These are phyloP conservation scores for Adelosebastes latens DNA, from an alignment of 2,797 vertebrate species.

Conservation along the genomic window DNA sequence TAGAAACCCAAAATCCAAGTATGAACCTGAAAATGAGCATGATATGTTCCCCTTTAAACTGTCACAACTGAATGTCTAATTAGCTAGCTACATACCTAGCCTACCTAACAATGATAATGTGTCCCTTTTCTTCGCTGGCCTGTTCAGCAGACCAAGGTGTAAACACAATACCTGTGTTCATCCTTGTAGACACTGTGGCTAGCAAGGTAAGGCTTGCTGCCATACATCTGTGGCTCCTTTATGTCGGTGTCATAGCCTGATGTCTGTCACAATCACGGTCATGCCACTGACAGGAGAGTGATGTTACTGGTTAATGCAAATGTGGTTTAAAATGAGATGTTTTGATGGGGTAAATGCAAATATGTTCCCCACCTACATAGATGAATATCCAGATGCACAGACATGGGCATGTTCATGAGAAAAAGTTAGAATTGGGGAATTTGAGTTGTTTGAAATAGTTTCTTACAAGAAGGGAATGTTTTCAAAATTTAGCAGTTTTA, in stretches of 20 bases:
- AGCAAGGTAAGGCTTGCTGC: constrained; percentile 2
- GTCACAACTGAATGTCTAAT: background rate
- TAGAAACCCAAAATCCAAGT: too few relatives aligned
- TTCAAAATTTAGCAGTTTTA: constrained; percentile 14
- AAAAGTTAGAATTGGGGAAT: background rate
- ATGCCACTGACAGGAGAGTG: background rate
- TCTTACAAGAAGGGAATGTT: background rate
- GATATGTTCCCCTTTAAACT: background rate
- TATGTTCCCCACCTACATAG: background rate
- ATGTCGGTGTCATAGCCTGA: background rate
- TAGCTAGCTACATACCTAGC: background rate
- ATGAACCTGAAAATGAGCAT: too few relatives aligned
- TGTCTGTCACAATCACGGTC: constrained; percentile 1
- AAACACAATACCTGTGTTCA: background rate
- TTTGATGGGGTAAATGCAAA: background rate
- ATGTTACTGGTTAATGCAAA: background rate
- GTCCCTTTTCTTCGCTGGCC: background rate
- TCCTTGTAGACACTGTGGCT: background rate
- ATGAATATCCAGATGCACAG: background rate
- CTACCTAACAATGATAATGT: background rate
- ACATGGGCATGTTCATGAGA: background rate
- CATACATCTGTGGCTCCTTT: constrained; percentile 12
- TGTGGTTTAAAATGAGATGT: background rate
- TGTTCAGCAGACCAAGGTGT: background rate
- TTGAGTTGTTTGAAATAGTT: background rate